Percentiles rank a stretch among this genome's conserved stretches.
Evolutionary conservation across 2,888 invertebrate species (phyloP).

Genomic region (Drosophila prolongata): DNA sequence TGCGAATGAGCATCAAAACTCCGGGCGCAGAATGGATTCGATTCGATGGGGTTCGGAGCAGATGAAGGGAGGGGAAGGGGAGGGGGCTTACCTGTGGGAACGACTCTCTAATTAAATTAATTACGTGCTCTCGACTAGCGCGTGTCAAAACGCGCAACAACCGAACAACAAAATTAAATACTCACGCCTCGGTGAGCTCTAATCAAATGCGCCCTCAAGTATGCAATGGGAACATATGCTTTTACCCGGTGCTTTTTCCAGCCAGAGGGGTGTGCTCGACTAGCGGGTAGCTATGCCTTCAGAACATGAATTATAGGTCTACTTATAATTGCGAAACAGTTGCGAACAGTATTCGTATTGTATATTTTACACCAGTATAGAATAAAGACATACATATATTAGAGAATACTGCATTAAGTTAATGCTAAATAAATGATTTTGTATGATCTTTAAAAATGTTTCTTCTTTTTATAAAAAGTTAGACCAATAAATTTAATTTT

Average conservation of each 20-base stretch:
- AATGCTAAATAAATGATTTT: too few relatives aligned
- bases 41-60: slow-evolving; percentile 27
- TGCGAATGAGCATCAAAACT: slow-evolving; percentile 71
- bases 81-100: slow-evolving; percentile 70
- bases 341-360: too few relatives aligned
- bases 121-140: slow-evolving; percentile 74
- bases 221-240: slow-evolving; percentile 49
- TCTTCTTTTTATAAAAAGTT: too few relatives aligned
- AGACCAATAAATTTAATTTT: too few relatives aligned
- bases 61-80: not conserved
- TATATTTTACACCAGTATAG: too few relatives aligned
- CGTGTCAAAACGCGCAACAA: slow-evolving; percentile 65
- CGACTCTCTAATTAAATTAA: slow-evolving; percentile 79
- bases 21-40: slow-evolving; percentile 38
- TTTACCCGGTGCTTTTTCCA: not conserved
- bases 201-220: slow-evolving; percentile 69
- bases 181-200: slow-evolving; percentile 68
- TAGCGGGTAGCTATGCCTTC: not conserved
- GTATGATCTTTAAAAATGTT: too few relatives aligned
- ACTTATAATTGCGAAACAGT: too few relatives aligned
- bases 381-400: too few relatives aligned
- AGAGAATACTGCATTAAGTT: too few relatives aligned
- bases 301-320: too few relatives aligned
- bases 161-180: slow-evolving; percentile 69
- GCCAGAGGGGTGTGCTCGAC: slow-evolving; percentile 10